These are phyloP conservation scores for Desmophyllum pertusum DNA, from an alignment of 92 coral and sea anemone genomes.

Conservation along the genomic window DNA sequence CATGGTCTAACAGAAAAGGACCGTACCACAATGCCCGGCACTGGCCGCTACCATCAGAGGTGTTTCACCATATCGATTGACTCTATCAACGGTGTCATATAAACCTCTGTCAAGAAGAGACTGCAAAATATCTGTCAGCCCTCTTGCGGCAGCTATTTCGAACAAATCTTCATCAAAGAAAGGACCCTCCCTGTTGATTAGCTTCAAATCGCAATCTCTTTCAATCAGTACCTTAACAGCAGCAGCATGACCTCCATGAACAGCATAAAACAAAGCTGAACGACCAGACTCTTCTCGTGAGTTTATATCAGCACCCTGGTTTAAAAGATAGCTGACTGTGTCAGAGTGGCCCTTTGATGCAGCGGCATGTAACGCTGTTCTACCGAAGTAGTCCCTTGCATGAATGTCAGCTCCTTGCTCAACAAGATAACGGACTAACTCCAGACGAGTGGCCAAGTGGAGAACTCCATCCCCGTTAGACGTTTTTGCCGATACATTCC, in stretches of 20 bases:
- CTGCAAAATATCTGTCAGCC: not conserved
- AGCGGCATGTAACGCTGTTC: constrained; percentile 1
- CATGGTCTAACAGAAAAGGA: constrained; percentile 5
- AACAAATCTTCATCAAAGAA: not conserved
- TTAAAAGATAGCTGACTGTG: not conserved
- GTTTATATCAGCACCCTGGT: constrained; percentile 11
- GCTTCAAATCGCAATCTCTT: not conserved
- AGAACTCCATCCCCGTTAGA: not conserved
- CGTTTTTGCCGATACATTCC: not conserved
- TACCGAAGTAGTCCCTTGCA: not conserved
- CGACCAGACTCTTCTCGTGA: not conserved
- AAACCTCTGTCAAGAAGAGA: not conserved
- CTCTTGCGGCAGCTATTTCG: not conserved
- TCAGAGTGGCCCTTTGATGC: not conserved
- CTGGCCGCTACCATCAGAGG: not conserved
- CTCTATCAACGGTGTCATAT: not conserved
- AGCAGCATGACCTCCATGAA: not conserved
- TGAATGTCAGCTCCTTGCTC: not conserved
- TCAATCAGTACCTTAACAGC: not conserved
- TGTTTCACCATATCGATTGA: not conserved
- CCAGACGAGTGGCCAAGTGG: constrained; percentile 4
- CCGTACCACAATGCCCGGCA: not conserved
- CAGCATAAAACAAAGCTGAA: constrained; percentile 4
- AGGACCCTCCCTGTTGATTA: not conserved
- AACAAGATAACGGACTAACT: constrained; percentile 25